phyloP scores from a whole-genome alignment of 1,140 invertebrate species.

The Neoseiulus cucumeris region DNA sequence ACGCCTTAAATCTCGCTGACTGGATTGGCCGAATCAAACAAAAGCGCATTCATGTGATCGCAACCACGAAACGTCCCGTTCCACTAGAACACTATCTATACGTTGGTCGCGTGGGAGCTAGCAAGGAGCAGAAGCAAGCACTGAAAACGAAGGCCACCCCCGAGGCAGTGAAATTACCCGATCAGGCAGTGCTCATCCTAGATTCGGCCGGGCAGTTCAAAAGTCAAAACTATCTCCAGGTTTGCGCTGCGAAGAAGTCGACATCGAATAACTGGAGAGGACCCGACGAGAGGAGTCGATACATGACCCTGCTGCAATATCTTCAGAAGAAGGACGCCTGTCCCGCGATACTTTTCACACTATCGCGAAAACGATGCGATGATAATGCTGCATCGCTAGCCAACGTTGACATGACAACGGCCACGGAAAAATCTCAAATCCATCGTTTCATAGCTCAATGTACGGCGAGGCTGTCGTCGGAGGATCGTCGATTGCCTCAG shows the following conservation, averaged over 20 bases:
- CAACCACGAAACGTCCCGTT: conserved; percentile 75
- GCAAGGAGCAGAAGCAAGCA: conserved; percentile 46
- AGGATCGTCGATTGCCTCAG: conserved; percentile 71
- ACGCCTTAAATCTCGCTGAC: conserved; percentile 84
- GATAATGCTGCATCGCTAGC: conserved; percentile 42
- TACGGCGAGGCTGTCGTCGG: conserved; percentile 55
- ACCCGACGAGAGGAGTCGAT: conserved; percentile 37
- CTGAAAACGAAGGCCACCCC: not conserved
- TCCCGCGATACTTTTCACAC: conserved; percentile 79
- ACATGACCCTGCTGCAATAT: conserved; percentile 60
- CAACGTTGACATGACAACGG: conserved; percentile 56
- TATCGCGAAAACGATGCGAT: conserved; percentile 74
- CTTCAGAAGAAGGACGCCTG: conserved; percentile 56
- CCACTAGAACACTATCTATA: conserved; percentile 86
- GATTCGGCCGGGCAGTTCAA: conserved; percentile 47
- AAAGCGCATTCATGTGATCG: conserved; percentile 83
- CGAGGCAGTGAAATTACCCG: not conserved
- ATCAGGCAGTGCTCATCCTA: conserved; percentile 42
- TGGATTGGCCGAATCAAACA: conserved; percentile 90
- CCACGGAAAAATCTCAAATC: conserved; percentile 59
- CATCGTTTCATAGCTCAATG: conserved; percentile 60
- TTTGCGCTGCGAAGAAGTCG: not conserved
- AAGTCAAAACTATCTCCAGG: not conserved
- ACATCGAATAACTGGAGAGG: not conserved
- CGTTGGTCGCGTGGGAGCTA: conserved; percentile 59